Conservation (phyloP, 2,113 vertebrate species). For the Aldabrachelys gigantea region DNA sequence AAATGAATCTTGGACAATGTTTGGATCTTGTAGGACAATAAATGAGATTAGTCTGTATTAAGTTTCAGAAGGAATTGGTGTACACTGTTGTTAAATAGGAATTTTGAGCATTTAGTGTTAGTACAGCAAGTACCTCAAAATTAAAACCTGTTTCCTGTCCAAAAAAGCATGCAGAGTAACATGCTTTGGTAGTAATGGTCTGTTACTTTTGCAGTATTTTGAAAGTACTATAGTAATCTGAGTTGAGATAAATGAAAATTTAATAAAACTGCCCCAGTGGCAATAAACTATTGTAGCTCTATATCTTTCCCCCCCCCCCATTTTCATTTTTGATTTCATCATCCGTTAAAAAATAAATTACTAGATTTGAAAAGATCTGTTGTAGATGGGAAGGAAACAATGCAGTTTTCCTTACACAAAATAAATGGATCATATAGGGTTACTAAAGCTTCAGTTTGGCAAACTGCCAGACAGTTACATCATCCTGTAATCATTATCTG, state of each 20-base stretch:
- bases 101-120: constrained; percentile 11
- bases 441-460: constrained; percentile 61
- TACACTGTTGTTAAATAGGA: neutral
- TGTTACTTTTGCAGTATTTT: neutral
- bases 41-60: constrained; percentile 56
- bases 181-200: neutral
- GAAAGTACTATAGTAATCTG: neutral
- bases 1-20: constrained; percentile 41
- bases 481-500: constrained; percentile 77
- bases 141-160: constrained; percentile 18
- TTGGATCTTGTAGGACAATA: constrained; percentile 42
- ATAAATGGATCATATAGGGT: constrained; percentile 40
- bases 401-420: neutral
- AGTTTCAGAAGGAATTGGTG: constrained; percentile 24
- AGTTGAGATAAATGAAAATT: constrained; percentile 4
- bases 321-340: constrained; percentile 20
- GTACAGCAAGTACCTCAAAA: constrained; percentile 18
- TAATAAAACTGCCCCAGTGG: neutral
- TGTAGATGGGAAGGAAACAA: neutral
- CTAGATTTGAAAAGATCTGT: neutral
- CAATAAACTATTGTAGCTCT: neutral
- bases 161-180: neutral
- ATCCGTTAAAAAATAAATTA: constrained; percentile 15
- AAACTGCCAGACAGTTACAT: constrained; percentile 67
- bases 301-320: neutral